phyloP scores from a whole-genome alignment of 2,113 vertebrate genomes.

The Archocentrus centrarchus region DNA sequence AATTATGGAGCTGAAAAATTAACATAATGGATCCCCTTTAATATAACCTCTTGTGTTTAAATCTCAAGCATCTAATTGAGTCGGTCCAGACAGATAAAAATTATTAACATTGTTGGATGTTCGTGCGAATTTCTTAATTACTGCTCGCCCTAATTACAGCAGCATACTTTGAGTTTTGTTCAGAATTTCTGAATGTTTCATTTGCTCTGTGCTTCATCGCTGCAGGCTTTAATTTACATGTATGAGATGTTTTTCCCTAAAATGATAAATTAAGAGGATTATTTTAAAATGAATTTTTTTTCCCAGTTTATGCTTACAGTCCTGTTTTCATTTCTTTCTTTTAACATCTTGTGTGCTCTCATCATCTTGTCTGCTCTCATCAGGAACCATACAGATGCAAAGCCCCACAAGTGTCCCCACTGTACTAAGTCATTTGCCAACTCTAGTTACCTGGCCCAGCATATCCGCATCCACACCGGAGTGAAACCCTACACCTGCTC shows the following conservation, averaged over 20 bases:
- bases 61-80: background rate
- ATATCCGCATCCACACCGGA: slow-evolving; percentile 97
- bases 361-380: slow-evolving; percentile 29
- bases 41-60: background rate
- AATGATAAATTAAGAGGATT: background rate
- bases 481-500: slow-evolving; percentile 97
- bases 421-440: slow-evolving; percentile 99
- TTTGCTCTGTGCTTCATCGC: background rate
- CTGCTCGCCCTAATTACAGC: background rate
- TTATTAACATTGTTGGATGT: background rate
- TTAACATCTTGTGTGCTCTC: slow-evolving; percentile 18
- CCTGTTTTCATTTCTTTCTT: slow-evolving; percentile 10
- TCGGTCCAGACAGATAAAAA: background rate
- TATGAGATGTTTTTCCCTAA: background rate
- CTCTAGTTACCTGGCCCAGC: slow-evolving; percentile 98
- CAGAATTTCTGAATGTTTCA: background rate
- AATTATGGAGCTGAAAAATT: background rate
- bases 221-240: background rate
- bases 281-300: background rate
- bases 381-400: slow-evolving; percentile 98
- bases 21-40: background rate
- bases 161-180: background rate
- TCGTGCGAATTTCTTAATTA: background rate
- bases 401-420: slow-evolving; percentile 99
- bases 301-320: slow-evolving; percentile 9